Conservation (phyloP, 2,888 invertebrate species). For the Argyra leucocephala region DNA sequence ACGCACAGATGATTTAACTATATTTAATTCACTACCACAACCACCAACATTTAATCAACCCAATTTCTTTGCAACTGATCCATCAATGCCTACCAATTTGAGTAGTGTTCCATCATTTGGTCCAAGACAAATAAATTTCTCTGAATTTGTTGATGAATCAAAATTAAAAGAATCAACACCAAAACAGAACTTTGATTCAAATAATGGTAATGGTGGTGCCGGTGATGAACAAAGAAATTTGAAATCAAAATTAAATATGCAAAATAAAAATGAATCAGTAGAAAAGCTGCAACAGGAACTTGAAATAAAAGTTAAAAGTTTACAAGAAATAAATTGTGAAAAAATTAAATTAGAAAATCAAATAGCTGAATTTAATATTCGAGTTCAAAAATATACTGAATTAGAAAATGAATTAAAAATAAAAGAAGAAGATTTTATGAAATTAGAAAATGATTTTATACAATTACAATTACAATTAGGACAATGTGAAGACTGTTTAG, state of each 20-base stretch:
- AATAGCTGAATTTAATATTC: slow-evolving; percentile 42
- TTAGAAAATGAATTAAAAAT: slow-evolving; percentile 27
- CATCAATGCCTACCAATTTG: slow-evolving; percentile 31
- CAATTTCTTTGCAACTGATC: slow-evolving; percentile 35
- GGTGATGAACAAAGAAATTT: slow-evolving; percentile 48
- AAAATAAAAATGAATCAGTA: slow-evolving; percentile 44
- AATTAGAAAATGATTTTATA: slow-evolving; percentile 25
- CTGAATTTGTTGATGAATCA: slow-evolving; percentile 43
- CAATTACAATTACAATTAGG: slow-evolving; percentile 15
- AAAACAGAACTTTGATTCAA: slow-evolving; percentile 29
- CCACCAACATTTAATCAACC: slow-evolving; percentile 40
- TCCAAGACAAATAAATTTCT: slow-evolving; percentile 44
- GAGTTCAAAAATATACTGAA: slow-evolving; percentile 32
- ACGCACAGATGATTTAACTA: slow-evolving; percentile 34
- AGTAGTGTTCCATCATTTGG: slow-evolving; percentile 27
- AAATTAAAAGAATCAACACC: slow-evolving; percentile 40
- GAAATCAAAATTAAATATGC: slow-evolving; percentile 45
- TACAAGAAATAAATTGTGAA: slow-evolving; percentile 38
- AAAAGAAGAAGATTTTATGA: slow-evolving; percentile 22
- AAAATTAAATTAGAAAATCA: slow-evolving; percentile 44
- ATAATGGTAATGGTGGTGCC: slow-evolving; percentile 32
- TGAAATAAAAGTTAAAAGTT: slow-evolving; percentile 30
- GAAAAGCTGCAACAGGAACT: slow-evolving; percentile 45
- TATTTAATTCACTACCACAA: slow-evolving; percentile 31
- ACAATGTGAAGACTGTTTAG: slow-evolving; percentile 27